Base-by-base conservation (phyloP, 2,888 invertebrate species). In the Drosophila atripex region DNA sequence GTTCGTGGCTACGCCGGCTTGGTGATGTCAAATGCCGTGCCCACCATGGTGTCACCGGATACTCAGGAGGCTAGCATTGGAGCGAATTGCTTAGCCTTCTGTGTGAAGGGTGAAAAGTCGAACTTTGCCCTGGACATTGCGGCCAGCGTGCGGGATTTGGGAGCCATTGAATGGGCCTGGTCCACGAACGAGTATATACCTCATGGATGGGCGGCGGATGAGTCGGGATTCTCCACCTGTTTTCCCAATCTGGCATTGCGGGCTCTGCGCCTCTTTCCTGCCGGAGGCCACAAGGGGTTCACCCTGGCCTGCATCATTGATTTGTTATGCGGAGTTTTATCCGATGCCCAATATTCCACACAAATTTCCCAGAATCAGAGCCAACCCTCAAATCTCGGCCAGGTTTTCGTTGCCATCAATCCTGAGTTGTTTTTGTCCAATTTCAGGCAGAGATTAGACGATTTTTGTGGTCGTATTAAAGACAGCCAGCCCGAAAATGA, bases 121-220 rank as follows among this genome's bases (percentile, higher is more conserved):
- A 75, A 80, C 9, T 73, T 83, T 8, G 52, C 79, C 52, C 60
- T 80, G 3, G 80, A 83, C 38, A 83, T 83, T 75, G 52, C 70
- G 1, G 30, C 53, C 4, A 63, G 59, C 1, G 47, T 68, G 5
- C 66, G 60, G 55, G 79, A 82, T 2, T 65, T 80, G 9, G 77
- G 79, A 1, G 55, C 57, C 9, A 18, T 80, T 12, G 79, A 80
- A 14, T 71, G 70, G 77, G 79, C 83, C 1, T 52, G 49, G 9
- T 8, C 61, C 14, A 59, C 43, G 28, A 55, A 65, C 25, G 64
- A 76, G 18, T 43, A 45, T 5, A 76, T 80, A 18, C 79, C 83
- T n/a, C 43, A 51, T 6, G 39, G 11, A 2, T 83, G 83, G 73
- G 79, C 69, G 5, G 49, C 71, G 1, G 75, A 83, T 39, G 68